Percentiles rank a stretch among this genome's conserved stretches.
Conservation (phyloP, 2,113 vertebrate species). For the Platysternon megacephalum region DNA sequence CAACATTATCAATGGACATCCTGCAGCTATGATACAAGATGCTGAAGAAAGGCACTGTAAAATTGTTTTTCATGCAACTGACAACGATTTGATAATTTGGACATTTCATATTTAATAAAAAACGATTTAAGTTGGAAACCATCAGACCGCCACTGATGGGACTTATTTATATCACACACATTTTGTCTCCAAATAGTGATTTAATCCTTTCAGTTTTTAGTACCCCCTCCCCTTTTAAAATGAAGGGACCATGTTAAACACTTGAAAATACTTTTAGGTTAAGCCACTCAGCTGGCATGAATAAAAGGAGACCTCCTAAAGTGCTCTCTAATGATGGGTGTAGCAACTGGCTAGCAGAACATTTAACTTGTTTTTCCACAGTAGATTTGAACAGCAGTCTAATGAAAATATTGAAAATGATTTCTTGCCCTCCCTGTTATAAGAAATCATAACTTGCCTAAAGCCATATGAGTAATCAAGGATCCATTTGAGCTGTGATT, state of each 20-base stretch:
- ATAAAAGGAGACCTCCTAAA: slow-evolving; percentile 51
- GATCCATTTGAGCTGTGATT: slow-evolving; percentile 63
- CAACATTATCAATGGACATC: slow-evolving; percentile 82
- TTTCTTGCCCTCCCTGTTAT: slow-evolving; percentile 69
- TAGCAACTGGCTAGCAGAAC: slow-evolving; percentile 31
- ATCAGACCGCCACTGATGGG: slow-evolving; percentile 61
- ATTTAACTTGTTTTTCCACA: slow-evolving; percentile 56
- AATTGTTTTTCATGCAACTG: slow-evolving; percentile 89
- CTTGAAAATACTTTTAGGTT: slow-evolving; percentile 73
- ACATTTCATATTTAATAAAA: slow-evolving; percentile 87
- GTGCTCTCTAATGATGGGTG: slow-evolving; percentile 31
- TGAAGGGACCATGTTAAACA: slow-evolving; percentile 46
- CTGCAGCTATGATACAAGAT: slow-evolving; percentile 87
- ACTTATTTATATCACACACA: slow-evolving; percentile 46
- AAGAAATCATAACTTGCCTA: slow-evolving; percentile 69
- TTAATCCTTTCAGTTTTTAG: slow-evolving; percentile 81
- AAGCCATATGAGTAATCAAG: slow-evolving; percentile 70
- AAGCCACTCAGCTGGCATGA: slow-evolving; percentile 50
- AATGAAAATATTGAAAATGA: slow-evolving; percentile 71
- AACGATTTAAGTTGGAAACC: slow-evolving; percentile 88
- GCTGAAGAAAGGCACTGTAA: slow-evolving; percentile 80
- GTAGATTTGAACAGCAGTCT: slow-evolving; percentile 50
- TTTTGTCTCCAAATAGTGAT: slow-evolving; percentile 31
- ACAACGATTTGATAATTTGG: slow-evolving; percentile 88
- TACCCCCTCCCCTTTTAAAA: slow-evolving; percentile 82